Conservation (phyloP, 1,140 invertebrate genomes). For the Aphidius ervi region DNA sequence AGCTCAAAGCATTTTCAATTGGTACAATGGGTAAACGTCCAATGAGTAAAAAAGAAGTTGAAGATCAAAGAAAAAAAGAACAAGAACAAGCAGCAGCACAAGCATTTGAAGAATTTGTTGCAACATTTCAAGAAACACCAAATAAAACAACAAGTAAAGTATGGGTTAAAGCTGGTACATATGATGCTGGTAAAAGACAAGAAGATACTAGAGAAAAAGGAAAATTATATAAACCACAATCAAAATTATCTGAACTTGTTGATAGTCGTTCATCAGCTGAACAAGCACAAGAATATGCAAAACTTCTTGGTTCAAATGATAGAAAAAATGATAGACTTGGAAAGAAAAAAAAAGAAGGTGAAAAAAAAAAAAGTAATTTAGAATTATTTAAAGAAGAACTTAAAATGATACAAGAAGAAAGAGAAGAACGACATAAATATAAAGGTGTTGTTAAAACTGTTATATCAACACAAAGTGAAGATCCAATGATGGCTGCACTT, state of each 20-base stretch:
- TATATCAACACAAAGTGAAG: conserved; percentile 40
- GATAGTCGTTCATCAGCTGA: conserved; percentile 52
- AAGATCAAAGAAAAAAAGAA: conserved; percentile 84
- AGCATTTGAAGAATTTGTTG: conserved; percentile 96
- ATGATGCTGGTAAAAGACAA: conserved; percentile 89
- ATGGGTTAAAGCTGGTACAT: conserved; percentile 95
- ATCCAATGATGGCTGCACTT: conserved; percentile 49
- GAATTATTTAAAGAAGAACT: conserved; percentile 96
- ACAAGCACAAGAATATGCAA: conserved; percentile 69
- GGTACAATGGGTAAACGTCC: conserved; percentile 76
- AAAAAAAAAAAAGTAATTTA: conserved; percentile 95
- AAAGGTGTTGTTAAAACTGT: conserved; percentile 62
- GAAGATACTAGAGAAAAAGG: conserved; percentile 87
- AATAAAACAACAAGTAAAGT: conserved; percentile 77
- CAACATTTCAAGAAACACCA: conserved; percentile 89
- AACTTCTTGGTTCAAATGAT: conserved; percentile 59
- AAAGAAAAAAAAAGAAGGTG: conserved; percentile 78
- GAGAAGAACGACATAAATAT: conserved; percentile 92
- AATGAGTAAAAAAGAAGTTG: conserved; percentile 80
- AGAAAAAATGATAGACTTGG: conserved; percentile 64
- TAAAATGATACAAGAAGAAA: conserved; percentile 92
- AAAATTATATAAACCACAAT: conserved; percentile 90
- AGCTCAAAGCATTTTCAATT: conserved; percentile 78
- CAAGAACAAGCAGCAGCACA: conserved; percentile 81
- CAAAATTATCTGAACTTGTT: conserved; percentile 62